Conservation (phyloP, 2,797 vertebrate species). For the Cirrhinus molitorella region DNA sequence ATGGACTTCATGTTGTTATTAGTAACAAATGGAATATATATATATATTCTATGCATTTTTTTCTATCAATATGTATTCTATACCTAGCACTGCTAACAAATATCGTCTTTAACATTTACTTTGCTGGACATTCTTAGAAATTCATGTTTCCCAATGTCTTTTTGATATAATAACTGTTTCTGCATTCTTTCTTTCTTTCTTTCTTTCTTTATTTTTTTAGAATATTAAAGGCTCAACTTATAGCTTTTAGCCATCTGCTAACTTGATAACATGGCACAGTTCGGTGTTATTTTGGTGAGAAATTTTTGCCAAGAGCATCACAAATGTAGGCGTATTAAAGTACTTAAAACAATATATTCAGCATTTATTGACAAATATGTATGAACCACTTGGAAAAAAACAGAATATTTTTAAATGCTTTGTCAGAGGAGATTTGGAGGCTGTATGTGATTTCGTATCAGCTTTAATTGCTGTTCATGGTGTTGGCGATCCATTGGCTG, state of each 20-base stretch:
- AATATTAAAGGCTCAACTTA: neutral
- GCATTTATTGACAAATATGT: neutral
- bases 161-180: no score
- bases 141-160: no score
- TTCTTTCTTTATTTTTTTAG: neutral
- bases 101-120: no score
- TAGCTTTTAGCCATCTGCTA: neutral
- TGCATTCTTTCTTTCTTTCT: no score
- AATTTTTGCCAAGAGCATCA: neutral
- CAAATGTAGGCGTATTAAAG: neutral
- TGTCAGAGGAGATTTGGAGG: neutral
- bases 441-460: neutral
- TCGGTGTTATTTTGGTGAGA: neutral
- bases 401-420: neutral
- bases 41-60: no score
- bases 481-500: slow-evolving; percentile 62
- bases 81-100: no score
- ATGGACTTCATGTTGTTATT: no score
- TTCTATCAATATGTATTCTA: no score
- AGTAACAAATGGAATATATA: no score
- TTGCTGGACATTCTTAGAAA: no score
- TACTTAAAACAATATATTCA: neutral
- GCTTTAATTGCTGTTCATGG: slow-evolving; percentile 59
- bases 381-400: neutral
- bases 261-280: neutral